phyloP scores from a whole-genome alignment of 2,113 vertebrate species.

The Climacteris rufus region DNA sequence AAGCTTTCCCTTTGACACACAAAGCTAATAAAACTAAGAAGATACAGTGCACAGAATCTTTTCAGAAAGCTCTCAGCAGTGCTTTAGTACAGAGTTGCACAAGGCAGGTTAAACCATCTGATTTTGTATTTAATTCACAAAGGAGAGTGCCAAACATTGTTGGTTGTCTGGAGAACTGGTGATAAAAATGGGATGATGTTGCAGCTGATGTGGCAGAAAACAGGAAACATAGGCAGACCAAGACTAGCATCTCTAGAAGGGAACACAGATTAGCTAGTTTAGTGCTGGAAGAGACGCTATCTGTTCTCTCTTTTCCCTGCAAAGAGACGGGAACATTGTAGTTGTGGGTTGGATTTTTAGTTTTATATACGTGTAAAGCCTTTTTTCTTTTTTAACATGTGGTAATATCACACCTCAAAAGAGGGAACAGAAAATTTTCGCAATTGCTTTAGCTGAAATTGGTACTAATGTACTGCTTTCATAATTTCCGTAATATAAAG shows the following conservation, averaged over 20 bases:
- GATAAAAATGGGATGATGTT: background rate
- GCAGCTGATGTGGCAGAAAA: background rate
- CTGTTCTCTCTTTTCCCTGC: background rate
- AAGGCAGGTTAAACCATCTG: background rate
- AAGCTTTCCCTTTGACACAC: background rate
- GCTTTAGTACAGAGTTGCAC: background rate
- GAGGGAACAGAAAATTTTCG: background rate
- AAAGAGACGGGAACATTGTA: background rate
- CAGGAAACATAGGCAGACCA: background rate
- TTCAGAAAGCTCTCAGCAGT: background rate
- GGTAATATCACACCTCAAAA: background rate
- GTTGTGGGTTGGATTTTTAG: background rate
- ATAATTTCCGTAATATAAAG: background rate
- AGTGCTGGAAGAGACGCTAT: background rate
- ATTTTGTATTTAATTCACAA: background rate
- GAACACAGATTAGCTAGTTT: background rate
- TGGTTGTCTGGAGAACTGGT: background rate
- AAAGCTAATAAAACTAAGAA: background rate
- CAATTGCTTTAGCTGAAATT: background rate
- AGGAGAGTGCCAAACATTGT: background rate
- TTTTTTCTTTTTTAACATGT: background rate
- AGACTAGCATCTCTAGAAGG: background rate
- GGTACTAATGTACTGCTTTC: background rate
- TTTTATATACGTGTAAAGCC: background rate
- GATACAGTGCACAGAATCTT: background rate